Evolutionary conservation across 1,140 invertebrate species (phyloP).

Genomic region (Bursaphelenchus mucronatus): DNA sequence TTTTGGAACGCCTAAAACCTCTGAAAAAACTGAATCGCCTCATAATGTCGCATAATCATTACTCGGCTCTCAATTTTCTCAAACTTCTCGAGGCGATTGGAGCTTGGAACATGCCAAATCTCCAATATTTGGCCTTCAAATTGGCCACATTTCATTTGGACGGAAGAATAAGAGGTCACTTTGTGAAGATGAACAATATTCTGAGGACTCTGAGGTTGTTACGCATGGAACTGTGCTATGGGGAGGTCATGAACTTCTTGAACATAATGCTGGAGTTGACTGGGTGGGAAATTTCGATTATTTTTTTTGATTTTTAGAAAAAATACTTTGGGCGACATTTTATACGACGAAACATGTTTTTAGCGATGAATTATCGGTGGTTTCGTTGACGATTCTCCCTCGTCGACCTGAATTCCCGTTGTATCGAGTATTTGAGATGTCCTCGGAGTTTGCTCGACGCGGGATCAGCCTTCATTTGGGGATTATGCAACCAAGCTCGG

Average conservation of each 20-base stretch:
- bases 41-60: conserved; percentile 18
- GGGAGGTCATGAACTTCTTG: conserved; percentile 16
- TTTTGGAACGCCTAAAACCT: conserved; percentile 4
- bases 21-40: conserved; percentile 21
- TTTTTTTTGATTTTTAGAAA: neutral
- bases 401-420: conserved; percentile 8
- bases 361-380: conserved; percentile 1
- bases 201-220: conserved; percentile 11
- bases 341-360: conserved; percentile 6
- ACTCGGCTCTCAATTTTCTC: conserved; percentile 20
- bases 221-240: conserved; percentile 30
- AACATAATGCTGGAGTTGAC: conserved; percentile 19
- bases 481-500: conserved; percentile 16
- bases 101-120: conserved; percentile 30
- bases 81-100: conserved; percentile 16
- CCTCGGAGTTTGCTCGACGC: neutral
- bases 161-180: neutral
- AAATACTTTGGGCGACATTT: conserved; percentile 2
- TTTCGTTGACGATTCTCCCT: conserved; percentile 12
- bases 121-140: conserved; percentile 34
- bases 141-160: conserved; percentile 27
- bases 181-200: neutral
- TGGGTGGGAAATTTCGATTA: conserved; percentile 4
- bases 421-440: conserved; percentile 8
- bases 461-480: conserved; percentile 22